Base-by-base conservation (phyloP, 2,797 vertebrate species). In the Lerista edwardsae region DNA sequence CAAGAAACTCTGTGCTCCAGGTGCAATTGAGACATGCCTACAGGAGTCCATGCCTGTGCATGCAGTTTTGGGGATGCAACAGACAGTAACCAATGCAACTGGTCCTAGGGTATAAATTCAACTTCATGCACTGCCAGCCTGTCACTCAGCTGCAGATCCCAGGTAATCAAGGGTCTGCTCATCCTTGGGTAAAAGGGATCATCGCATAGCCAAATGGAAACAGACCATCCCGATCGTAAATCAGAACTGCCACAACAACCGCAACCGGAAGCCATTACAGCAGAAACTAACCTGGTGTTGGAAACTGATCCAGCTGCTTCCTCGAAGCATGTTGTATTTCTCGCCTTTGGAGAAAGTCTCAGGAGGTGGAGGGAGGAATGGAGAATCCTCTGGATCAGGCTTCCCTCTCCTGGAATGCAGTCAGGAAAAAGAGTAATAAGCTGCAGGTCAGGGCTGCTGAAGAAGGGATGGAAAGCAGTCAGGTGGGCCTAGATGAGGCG, bases 321-420 rank as follows among this genome's bases (percentile, higher is more conserved):
- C 17, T 76, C 83, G 73, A 86, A 29, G 82, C 61, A 9, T 55
- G 0, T 0, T 4, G 82, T 84, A 79, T 78, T 41, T 27, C 25
- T 77, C 1, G 64, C 68, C 51, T 39, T 34, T n/a, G 34, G 29
- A 31, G 29, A 65, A 10, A 1, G 1, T 27, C 41, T 64, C 3
- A 17, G 1, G 4, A 1, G 34, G 39, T 80, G n/a, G n/a, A 65
- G 55, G 86, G 81, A 85, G 83, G 27, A 39, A 73, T 77, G 74
- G 1, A n/a, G 36, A 83, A 80, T 34, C 19, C 51, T 74, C 61
- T 36, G 41, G n/a, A 77, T 34, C 25, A 6, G 27, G 73, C 23
- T 65, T 88, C 64, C 1, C 61, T 77, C 82, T 85, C 21, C 4
- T 77, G 29, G 74, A 90, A 85, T 21, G 25, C n/a, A 86, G 64